Conservation (phyloP, 2,888 invertebrate species). For the Dasysyrphus albostriatus region DNA sequence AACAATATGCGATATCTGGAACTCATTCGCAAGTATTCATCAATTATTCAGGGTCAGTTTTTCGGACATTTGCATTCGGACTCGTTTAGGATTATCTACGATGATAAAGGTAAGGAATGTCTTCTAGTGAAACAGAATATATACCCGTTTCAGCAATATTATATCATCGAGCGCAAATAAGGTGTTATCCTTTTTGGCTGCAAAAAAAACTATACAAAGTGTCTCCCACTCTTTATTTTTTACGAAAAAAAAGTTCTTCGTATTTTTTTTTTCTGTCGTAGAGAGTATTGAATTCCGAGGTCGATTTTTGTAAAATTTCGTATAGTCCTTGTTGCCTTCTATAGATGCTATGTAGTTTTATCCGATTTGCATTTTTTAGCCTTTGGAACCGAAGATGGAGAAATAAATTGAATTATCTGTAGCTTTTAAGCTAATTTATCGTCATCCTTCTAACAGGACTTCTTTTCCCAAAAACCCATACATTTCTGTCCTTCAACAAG, state of each 20-base stretch:
- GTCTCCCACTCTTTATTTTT: neutral
- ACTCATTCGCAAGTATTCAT: conserved; percentile 89
- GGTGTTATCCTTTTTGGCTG: neutral
- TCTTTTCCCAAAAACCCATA: conserved; percentile 8
- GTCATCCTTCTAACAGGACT: conserved; percentile 51
- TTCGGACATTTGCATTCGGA: conserved; percentile 97
- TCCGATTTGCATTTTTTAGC: conserved; percentile 52
- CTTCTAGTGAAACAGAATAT: conserved; percentile 39
- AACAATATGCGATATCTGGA: conserved; percentile 91
- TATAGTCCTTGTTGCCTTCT: conserved; percentile 13
- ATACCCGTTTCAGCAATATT: conserved; percentile 17
- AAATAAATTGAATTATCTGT: conserved; percentile 73
- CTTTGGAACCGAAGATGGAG: conserved; percentile 39
- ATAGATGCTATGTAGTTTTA: conserved; percentile 24
- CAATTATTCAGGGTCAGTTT: conserved; percentile 95
- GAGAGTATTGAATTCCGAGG: conserved; percentile 29
- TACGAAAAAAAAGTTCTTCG: neutral
- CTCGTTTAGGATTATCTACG: conserved; percentile 94
- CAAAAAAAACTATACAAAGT: neutral
- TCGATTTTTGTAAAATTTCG: conserved; percentile 40
- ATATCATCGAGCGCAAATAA: neutral
- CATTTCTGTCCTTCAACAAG: neutral
- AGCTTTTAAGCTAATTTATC: conserved; percentile 75
- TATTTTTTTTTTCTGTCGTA: neutral
- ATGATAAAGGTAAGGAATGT: conserved; percentile 87